phyloP scores from a whole-genome alignment of 2,113 vertebrate species.

The Phrynocephalus versicolor region DNA sequence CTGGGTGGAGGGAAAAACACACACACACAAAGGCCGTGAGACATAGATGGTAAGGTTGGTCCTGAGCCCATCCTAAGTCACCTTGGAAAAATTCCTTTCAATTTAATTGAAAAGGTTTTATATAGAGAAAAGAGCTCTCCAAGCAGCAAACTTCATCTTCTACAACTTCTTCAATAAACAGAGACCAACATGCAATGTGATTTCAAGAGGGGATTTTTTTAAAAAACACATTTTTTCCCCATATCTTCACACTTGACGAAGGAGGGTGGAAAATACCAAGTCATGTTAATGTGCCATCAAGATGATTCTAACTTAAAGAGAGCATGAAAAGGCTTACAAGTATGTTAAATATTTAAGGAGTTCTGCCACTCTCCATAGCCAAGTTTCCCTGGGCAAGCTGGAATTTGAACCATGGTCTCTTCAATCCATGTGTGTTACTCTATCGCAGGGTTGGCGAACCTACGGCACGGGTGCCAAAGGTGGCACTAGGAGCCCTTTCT shows the following conservation, averaged over 20 bases:
- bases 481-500: too few relatives aligned
- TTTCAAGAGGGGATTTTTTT: too few relatives aligned
- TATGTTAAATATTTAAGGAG: too few relatives aligned
- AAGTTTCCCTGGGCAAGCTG: background rate
- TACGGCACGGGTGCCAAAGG: too few relatives aligned
- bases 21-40: conserved; percentile 40
- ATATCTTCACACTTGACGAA: too few relatives aligned
- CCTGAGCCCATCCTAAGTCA: background rate
- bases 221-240: too few relatives aligned
- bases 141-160: background rate
- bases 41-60: background rate
- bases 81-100: background rate
- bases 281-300: background rate
- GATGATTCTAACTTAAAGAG: background rate
- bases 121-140: background rate
- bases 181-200: too few relatives aligned
- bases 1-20: conserved; percentile 55
- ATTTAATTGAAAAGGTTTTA: background rate
- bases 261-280: too few relatives aligned
- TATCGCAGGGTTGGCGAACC: too few relatives aligned
- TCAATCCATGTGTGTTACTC: background rate
- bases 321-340: background rate
- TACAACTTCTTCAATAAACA: background rate
- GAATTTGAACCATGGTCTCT: background rate
- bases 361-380: background rate